phyloP scores from a whole-genome alignment of 2,113 vertebrate species.

The Cyprinodon variegatus region DNA sequence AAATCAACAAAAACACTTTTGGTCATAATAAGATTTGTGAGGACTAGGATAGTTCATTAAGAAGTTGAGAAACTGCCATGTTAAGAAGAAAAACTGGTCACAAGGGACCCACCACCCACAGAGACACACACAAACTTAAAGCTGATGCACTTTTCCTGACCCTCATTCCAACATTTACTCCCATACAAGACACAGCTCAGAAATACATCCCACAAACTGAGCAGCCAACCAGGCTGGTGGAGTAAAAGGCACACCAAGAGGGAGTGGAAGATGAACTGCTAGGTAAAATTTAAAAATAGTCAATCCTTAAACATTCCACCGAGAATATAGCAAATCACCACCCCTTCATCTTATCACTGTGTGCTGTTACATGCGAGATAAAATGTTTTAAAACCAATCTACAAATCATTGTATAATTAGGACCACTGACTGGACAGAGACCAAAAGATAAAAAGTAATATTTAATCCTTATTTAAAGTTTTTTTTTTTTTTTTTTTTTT shows the following conservation, averaged over 20 bases:
- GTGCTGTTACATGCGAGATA: constrained; percentile 70
- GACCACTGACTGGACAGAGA: constrained; percentile 48
- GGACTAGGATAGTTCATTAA: constrained; percentile 1
- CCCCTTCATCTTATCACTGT: constrained; percentile 58
- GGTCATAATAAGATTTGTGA: constrained; percentile 13
- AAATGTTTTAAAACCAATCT: constrained; percentile 58
- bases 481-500: not conserved
- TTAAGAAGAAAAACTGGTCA: constrained; percentile 22
- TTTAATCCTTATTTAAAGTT: constrained; percentile 47
- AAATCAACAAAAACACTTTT: constrained; percentile 1
- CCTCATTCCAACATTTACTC: constrained; percentile 53
- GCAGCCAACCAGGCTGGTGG: constrained; percentile 39
- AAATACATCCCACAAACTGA: constrained; percentile 56
- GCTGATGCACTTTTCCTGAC: constrained; percentile 65
- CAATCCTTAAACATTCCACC: constrained; percentile 68
- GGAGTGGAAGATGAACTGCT: constrained; percentile 63
- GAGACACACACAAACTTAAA: constrained; percentile 13
- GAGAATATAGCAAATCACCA: constrained; percentile 30
- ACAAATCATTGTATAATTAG: constrained; percentile 75
- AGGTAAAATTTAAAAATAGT: constrained; percentile 60
- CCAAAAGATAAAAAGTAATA: constrained; percentile 47
- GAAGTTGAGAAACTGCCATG: constrained; percentile 62
- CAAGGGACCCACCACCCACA: constrained; percentile 24
- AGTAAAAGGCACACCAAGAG: constrained; percentile 36
- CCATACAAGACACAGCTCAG: constrained; percentile 42